These are phyloP conservation scores for Rhinoraja longicauda DNA, from an alignment of 2,797 vertebrate species.

Conservation along the genomic window DNA sequence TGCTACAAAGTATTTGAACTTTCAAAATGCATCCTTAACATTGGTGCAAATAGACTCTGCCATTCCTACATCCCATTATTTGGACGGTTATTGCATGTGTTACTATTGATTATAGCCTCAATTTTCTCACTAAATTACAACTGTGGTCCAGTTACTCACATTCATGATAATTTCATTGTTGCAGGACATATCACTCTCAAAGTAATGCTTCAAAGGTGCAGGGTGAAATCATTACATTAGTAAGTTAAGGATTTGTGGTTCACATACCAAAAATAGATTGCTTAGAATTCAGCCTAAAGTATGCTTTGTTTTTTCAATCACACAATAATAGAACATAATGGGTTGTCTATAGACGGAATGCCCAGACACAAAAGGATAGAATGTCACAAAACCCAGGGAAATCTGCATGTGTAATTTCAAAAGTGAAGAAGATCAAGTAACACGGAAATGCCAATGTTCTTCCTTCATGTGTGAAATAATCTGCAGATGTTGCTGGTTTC, in stretches of 20 bases:
- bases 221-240: not conserved
- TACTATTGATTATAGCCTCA: not conserved
- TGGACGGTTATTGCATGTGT: not conserved
- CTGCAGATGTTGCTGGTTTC: slow-evolving; percentile 29
- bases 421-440: slow-evolving; percentile 37
- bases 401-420: slow-evolving; percentile 36
- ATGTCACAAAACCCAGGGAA: not conserved
- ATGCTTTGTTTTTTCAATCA: slow-evolving; percentile 27
- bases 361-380: slow-evolving; percentile 33
- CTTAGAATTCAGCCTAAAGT: not conserved
- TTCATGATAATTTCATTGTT: not conserved
- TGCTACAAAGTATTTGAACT: not conserved
- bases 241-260: slow-evolving; percentile 3
- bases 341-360: slow-evolving; percentile 16
- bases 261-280: not conserved
- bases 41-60: not conserved
- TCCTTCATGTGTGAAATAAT: slow-evolving; percentile 37
- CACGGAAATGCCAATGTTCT: slow-evolving; percentile 34
- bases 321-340: slow-evolving; percentile 29
- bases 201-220: slow-evolving; percentile 3
- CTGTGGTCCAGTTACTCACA: not conserved
- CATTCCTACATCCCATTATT: not conserved
- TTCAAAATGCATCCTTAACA: not conserved
- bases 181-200: not conserved
- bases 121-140: not conserved